Evolutionary conservation across 2,113 vertebrate genomes (phyloP).

Genomic region (Microtus montanus): DNA sequence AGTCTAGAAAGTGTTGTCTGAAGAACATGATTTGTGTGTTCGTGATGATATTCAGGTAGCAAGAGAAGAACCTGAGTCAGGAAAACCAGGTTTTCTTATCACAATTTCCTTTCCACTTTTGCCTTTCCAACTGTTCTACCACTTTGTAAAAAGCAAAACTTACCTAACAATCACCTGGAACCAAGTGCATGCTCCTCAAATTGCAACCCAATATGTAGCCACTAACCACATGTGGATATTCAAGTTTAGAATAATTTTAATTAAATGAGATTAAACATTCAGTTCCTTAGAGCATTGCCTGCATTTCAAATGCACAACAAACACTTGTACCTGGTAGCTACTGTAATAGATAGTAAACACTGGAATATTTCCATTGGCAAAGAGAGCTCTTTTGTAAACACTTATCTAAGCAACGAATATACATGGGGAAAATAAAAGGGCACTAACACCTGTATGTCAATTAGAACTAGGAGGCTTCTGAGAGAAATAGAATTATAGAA

Average conservation of each 20-base stretch:
- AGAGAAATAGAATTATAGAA: neutral
- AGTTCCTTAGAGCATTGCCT: neutral
- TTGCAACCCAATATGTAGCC: neutral
- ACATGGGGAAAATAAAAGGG: neutral
- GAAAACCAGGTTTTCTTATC: neutral
- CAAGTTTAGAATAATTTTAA: constrained; percentile 1
- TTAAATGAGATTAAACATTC: constrained; percentile 2
- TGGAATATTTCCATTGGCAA: neutral
- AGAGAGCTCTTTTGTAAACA: neutral
- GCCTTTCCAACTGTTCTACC: neutral
- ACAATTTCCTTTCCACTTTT: neutral
- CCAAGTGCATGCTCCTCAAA: neutral
- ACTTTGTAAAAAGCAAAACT: neutral
- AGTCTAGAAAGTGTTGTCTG: too few relatives aligned
- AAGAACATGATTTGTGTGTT: too few relatives aligned
- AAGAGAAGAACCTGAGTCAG: neutral
- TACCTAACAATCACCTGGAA: neutral
- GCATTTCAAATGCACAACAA: neutral
- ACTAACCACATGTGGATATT: neutral
- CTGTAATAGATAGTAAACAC: neutral
- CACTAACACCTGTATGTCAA: neutral
- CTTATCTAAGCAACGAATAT: neutral
- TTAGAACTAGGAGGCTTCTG: neutral
- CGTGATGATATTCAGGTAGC: neutral
- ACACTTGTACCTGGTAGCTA: neutral